Evolutionary conservation across 2,113 vertebrate species (phyloP).

Genomic region (Serilophus lunatus): DNA sequence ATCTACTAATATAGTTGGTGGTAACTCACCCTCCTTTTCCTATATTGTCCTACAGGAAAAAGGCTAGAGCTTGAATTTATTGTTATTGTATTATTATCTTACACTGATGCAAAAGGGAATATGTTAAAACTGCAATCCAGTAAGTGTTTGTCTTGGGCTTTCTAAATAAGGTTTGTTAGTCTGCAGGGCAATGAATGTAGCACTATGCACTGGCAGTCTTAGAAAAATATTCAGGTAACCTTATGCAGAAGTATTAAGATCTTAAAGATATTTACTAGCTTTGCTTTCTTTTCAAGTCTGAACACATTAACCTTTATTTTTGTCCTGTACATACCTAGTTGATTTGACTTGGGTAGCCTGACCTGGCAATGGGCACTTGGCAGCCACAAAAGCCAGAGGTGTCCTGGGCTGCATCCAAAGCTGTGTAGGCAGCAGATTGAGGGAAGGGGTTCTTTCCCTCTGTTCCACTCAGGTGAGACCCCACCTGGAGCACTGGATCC

Average conservation of each 20-base stretch:
- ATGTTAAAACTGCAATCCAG: background rate
- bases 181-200: background rate
- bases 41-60: background rate
- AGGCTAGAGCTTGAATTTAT: background rate
- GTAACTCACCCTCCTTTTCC: background rate
- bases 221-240: background rate
- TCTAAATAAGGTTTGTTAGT: background rate
- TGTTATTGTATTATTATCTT: background rate
- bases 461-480: background rate
- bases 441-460: background rate
- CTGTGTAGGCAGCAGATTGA: background rate
- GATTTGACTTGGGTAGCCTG: background rate
- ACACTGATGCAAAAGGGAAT: background rate
- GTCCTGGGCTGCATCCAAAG: background rate
- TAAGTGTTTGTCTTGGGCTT: background rate
- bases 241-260: background rate
- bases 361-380: accelerated
- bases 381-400: background rate
- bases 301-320: background rate
- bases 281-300: background rate
- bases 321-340: background rate
- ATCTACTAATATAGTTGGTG: background rate
- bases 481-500: background rate
- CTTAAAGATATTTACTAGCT: background rate
- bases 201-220: background rate